Evolutionary conservation across 2,888 invertebrate species (phyloP).

Genomic region (Idaea straminata): DNA sequence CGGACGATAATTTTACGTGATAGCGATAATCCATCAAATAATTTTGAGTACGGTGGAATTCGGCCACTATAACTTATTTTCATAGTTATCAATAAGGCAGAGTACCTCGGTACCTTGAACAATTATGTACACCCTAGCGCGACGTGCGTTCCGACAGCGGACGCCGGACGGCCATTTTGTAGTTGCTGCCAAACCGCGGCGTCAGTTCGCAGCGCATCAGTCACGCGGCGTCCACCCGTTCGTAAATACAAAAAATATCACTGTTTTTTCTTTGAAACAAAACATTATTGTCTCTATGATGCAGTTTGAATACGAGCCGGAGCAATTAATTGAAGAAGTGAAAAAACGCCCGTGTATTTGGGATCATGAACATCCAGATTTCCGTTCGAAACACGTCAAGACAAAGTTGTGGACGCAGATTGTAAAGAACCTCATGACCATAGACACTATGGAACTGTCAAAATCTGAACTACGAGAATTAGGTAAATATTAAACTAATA

Average conservation of each 20-base stretch:
- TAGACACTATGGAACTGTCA: constrained; percentile 45
- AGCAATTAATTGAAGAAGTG: constrained; percentile 64
- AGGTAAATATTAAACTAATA: constrained; percentile 42
- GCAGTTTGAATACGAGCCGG: constrained; percentile 74
- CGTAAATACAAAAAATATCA: constrained; percentile 39
- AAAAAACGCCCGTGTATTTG: constrained; percentile 68
- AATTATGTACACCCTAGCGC: constrained; percentile 37
- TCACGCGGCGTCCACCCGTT: constrained; percentile 63
- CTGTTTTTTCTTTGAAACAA: constrained; percentile 9
- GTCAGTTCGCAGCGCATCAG: constrained; percentile 67
- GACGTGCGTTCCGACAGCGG: constrained; percentile 12
- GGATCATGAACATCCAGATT: constrained; percentile 60
- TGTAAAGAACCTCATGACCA: constrained; percentile 55
- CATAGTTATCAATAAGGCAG: too few species aligned
- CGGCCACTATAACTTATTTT: too few species aligned
- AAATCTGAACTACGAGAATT: constrained; percentile 71
- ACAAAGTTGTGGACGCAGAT: constrained; percentile 63
- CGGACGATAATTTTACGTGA: too few species aligned
- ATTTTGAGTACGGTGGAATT: too few species aligned
- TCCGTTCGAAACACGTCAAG: constrained; percentile 54
- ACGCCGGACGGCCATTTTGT: constrained; percentile 54
- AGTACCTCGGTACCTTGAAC: not conserved
- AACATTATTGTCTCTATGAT: constrained; percentile 30
- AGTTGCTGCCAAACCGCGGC: constrained; percentile 54
- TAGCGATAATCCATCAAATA: too few species aligned